Percentiles rank a stretch among this genome's conserved stretches.
phyloP scores from a whole-genome alignment of 2,888 invertebrate species.

The Tubulanus polymorphus region DNA sequence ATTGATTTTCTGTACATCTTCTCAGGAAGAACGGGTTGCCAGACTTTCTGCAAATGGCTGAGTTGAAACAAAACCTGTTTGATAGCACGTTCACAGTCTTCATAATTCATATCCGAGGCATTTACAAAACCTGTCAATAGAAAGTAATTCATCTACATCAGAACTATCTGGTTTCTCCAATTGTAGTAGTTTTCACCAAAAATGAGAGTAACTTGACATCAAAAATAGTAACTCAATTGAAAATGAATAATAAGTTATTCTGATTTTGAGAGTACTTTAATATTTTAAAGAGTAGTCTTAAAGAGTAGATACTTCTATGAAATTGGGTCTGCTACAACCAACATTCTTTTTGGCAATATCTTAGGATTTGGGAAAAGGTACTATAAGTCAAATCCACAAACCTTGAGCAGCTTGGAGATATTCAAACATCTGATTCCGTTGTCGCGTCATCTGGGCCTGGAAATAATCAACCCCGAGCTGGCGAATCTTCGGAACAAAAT shows the following conservation, averaged over 20 bases:
- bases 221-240: too few species aligned
- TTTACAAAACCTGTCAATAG: slow-evolving; percentile 42
- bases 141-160: too few species aligned
- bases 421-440: slow-evolving; percentile 71
- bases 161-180: too few species aligned
- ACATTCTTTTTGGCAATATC: too few species aligned
- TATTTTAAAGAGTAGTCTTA: too few species aligned
- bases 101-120: slow-evolving; percentile 38
- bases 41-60: slow-evolving; percentile 78
- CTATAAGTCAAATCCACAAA: slow-evolving; percentile 43
- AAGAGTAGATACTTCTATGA: too few species aligned
- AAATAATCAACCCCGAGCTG: slow-evolving; percentile 69
- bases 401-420: slow-evolving; percentile 70
- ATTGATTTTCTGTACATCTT: slow-evolving; percentile 72
- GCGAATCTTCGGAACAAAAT: slow-evolving; percentile 66
- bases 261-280: too few species aligned
- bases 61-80: slow-evolving; percentile 81
- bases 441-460: slow-evolving; percentile 69
- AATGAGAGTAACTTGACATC: slow-evolving; percentile 4
- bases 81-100: slow-evolving; percentile 53
- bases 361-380: too few species aligned
- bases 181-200: too few species aligned
- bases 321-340: too few species aligned
- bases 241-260: too few species aligned
- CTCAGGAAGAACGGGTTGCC: slow-evolving; percentile 77